Conservation (phyloP, 2,113 vertebrate species). For the Scolopax mira region DNA sequence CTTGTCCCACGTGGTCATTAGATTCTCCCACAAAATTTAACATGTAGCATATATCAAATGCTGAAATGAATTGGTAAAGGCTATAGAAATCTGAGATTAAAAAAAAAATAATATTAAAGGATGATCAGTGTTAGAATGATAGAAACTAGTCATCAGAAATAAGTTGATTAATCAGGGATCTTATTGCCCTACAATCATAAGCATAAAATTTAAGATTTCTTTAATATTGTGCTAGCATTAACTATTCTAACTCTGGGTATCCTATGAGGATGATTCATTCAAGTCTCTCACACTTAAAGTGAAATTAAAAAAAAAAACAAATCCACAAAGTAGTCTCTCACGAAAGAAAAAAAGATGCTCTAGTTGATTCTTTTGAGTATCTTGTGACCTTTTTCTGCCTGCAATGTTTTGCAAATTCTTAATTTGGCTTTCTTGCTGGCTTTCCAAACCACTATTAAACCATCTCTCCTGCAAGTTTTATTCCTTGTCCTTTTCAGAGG, state of each 20-base stretch:
- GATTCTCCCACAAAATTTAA: neutral
- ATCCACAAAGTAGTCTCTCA: rapidly evolving
- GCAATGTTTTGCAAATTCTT: neutral
- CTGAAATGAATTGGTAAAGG: neutral
- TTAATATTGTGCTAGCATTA: neutral
- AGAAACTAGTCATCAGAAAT: neutral
- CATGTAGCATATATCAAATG: rapidly evolving
- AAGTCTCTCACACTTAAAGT: neutral
- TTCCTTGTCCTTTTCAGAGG: neutral
- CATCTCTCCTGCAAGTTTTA: neutral
- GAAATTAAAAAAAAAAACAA: neutral
- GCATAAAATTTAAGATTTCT: neutral
- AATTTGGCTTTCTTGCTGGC: neutral
- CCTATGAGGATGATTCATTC: neutral
- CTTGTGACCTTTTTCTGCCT: neutral
- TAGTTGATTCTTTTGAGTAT: neutral
- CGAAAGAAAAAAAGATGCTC: neutral
- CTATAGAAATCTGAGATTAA: too few relatives aligned
- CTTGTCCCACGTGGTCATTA: neutral
- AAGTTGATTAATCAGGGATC: neutral
- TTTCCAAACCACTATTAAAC: neutral
- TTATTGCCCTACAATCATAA: neutral
- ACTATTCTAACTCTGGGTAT: neutral
- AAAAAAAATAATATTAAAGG: neutral
- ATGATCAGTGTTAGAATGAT: neutral